Conservation (phyloP, 2,797 vertebrate genomes). For the Melopsittacus undulatus region DNA sequence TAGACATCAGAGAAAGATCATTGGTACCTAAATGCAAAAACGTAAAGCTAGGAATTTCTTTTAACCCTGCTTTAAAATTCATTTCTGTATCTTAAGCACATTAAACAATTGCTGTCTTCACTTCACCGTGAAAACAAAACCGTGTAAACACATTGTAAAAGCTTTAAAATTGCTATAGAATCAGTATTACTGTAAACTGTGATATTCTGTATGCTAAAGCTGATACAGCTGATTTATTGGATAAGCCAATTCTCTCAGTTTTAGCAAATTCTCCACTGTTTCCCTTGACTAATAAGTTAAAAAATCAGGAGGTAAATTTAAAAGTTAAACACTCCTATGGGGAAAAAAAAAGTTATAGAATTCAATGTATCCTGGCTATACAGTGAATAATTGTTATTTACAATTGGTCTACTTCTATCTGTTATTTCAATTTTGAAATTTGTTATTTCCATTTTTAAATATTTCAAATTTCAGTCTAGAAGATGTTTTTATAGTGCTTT, state of each 20-base stretch:
- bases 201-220: neutral
- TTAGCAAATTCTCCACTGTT: neutral
- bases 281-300: neutral
- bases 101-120: neutral
- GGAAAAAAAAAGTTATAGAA: neutral
- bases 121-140: neutral
- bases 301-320: neutral
- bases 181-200: neutral
- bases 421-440: neutral
- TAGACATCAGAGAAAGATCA: neutral
- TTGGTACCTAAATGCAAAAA: neutral
- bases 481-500: neutral
- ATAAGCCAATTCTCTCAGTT: neutral
- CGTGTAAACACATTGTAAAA: neutral
- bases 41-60: neutral
- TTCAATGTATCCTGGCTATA: neutral
- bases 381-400: neutral
- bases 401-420: neutral
- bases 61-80: neutral
- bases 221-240: neutral
- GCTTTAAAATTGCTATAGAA: neutral
- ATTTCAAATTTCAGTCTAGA: neutral
- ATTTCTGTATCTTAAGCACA: neutral
- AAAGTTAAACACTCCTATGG: neutral
- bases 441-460: neutral